These are phyloP conservation scores for Epirrita christyi DNA, from an alignment of 2,888 invertebrate genomes.

Conservation along the genomic window DNA sequence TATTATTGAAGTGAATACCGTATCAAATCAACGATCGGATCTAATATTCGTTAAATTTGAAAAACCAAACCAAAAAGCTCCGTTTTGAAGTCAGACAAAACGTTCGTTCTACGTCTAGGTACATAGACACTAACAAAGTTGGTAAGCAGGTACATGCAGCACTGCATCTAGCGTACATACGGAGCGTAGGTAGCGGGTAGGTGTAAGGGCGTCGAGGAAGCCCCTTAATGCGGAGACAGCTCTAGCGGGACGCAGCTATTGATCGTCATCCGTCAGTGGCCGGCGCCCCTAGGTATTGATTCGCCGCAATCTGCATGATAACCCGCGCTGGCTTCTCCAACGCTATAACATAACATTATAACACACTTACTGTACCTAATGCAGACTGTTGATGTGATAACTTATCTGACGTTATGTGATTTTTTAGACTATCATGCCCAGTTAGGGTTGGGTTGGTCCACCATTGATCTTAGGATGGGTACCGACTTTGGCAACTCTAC, in stretches of 20 bases:
- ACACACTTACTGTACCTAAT: conserved; percentile 55
- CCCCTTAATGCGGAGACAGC: conserved; percentile 83
- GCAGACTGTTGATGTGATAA: conserved; percentile 46
- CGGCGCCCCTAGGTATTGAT: conserved; percentile 79
- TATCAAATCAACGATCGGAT: too few relatives aligned
- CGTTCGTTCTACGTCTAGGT: conserved; percentile 2
- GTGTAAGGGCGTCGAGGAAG: conserved; percentile 83
- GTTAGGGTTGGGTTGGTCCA: conserved; percentile 8
- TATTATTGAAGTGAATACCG: too few relatives aligned
- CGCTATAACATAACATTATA: conserved; percentile 59
- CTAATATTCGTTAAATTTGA: too few relatives aligned
- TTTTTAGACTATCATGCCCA: background rate
- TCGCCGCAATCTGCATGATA: conserved; percentile 85
- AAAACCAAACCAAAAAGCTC: background rate
- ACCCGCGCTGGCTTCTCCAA: conserved; percentile 76
- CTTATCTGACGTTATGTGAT: conserved; percentile 36
- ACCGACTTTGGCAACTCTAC: background rate
- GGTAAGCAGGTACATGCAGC: conserved; percentile 24
- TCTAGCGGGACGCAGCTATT: conserved; percentile 78
- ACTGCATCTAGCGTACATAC: conserved; percentile 48
- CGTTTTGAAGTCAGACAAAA: background rate
- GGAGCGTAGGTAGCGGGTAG: conserved; percentile 72
- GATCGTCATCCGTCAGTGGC: conserved; percentile 84
- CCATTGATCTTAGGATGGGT: conserved; percentile 10
- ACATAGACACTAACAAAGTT: background rate